Evolutionary conservation across 2,888 invertebrate species (phyloP).

Genomic region (Pristionchus fissidentatus): DNA sequence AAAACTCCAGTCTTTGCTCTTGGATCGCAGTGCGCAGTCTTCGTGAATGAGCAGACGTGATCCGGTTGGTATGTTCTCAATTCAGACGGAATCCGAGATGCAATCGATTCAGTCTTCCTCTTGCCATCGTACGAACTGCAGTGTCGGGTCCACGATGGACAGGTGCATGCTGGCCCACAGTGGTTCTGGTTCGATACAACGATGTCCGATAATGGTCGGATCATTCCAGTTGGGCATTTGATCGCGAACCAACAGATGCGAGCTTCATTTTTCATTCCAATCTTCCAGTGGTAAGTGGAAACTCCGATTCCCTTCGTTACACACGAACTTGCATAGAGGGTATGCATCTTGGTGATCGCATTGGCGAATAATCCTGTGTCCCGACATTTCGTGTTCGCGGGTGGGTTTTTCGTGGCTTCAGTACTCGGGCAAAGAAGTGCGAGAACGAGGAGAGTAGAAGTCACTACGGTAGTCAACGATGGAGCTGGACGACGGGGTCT

Average conservation of each 20-base stretch:
- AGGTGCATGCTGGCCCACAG: background rate
- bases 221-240: background rate
- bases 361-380: background rate
- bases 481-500: no score
- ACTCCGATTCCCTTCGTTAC: background rate
- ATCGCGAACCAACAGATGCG: background rate
- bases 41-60: slow-evolving; percentile 35
- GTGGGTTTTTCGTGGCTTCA: no score
- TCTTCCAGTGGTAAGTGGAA: background rate
- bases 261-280: background rate
- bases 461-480: no score
- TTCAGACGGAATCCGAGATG: background rate
- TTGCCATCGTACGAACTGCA: background rate
- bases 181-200: background rate
- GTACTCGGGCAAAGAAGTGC: no score
- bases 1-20: background rate
- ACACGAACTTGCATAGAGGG: background rate
- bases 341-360: background rate
- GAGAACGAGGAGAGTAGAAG: no score
- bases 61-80: background rate
- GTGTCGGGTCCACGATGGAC: slow-evolving; percentile 11
- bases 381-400: background rate
- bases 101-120: background rate
- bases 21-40: background rate
- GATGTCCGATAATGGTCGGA: background rate